These are phyloP conservation scores for Andricus curvator DNA, from an alignment of 2,888 invertebrate genomes.

Conservation along the genomic window DNA sequence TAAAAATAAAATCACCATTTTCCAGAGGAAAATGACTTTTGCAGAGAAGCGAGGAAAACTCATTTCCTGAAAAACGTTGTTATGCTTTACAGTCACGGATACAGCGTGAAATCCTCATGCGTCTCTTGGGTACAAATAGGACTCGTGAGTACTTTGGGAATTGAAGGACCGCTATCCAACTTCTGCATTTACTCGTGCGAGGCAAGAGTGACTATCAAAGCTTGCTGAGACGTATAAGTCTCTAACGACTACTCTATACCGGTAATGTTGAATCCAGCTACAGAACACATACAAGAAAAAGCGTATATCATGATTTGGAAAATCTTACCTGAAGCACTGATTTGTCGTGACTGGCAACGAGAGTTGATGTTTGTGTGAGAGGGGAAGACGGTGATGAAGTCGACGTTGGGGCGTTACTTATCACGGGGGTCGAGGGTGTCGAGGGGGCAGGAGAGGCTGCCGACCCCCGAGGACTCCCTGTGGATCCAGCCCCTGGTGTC, in stretches of 20 bases:
- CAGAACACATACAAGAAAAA: background rate
- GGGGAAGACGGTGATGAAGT: conserved; percentile 61
- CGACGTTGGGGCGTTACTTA: conserved; percentile 76
- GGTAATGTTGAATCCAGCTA: conserved; percentile 19
- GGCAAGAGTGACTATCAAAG: conserved; percentile 27
- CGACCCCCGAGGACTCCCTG: conserved; percentile 69
- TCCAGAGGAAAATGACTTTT: conserved; percentile 6
- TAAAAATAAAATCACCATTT: background rate
- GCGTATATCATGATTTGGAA: conserved; percentile 7
- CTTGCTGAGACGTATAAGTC: conserved; percentile 12
- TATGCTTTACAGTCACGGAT: conserved; percentile 38
- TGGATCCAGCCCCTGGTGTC: conserved; percentile 67
- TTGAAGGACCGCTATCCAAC: conserved; percentile 38
- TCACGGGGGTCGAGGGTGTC: conserved; percentile 69
- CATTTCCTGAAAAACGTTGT: conserved; percentile 36
- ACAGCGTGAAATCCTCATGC: conserved; percentile 33
- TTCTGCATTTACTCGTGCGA: conserved; percentile 28
- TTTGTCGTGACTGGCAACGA: conserved; percentile 86
- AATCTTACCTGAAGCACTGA: conserved; percentile 84
- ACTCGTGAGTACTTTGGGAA: conserved; percentile 35
- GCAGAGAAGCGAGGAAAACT: conserved; percentile 3
- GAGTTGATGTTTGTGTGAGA: conserved; percentile 79
- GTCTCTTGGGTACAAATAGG: conserved; percentile 34
- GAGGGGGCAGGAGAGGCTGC: conserved; percentile 70
- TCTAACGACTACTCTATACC: background rate